Percentiles rank a stretch among this genome's conserved stretches.
These are phyloP conservation scores for Drosophila falleni DNA, from an alignment of 2,888 invertebrate species.

Conservation along the genomic window DNA sequence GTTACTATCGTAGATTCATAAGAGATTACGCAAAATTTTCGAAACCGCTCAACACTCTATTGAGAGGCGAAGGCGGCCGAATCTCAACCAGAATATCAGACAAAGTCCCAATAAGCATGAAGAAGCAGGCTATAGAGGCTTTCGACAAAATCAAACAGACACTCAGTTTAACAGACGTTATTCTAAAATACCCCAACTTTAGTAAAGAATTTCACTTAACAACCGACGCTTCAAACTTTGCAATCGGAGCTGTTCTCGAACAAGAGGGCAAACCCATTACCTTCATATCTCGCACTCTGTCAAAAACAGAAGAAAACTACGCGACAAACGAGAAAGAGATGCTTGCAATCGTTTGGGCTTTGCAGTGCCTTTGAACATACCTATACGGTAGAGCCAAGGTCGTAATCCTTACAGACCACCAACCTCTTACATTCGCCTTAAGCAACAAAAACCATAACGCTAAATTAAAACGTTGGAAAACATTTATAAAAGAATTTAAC, in stretches of 20 bases:
- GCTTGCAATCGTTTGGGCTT: too few species aligned
- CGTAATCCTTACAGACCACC: not conserved
- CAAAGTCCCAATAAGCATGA: not conserved
- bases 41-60: conserved; percentile 4
- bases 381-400: conserved; percentile 71
- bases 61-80: conserved; percentile 6
- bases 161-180: conserved; percentile 11
- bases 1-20: not conserved
- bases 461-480: conserved; percentile 49
- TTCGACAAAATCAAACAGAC: conserved; percentile 25
- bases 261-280: conserved; percentile 12
- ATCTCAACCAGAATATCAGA: conserved; percentile 3
- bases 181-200: conserved; percentile 1
- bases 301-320: conserved; percentile 9
- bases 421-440: not conserved
- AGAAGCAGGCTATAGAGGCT: not conserved
- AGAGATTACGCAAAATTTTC: conserved; percentile 4
- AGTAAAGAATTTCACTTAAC: conserved; percentile 25
- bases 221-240: conserved; percentile 9
- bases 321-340: too few species aligned
- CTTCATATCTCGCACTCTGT: conserved; percentile 15
- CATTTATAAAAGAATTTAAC: conserved; percentile 40
- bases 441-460: conserved; percentile 28
- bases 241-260: not conserved
- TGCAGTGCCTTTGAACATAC: conserved; percentile 39